phyloP scores from a whole-genome alignment of 1,140 invertebrate species.

The Heliconius hermathena region DNA sequence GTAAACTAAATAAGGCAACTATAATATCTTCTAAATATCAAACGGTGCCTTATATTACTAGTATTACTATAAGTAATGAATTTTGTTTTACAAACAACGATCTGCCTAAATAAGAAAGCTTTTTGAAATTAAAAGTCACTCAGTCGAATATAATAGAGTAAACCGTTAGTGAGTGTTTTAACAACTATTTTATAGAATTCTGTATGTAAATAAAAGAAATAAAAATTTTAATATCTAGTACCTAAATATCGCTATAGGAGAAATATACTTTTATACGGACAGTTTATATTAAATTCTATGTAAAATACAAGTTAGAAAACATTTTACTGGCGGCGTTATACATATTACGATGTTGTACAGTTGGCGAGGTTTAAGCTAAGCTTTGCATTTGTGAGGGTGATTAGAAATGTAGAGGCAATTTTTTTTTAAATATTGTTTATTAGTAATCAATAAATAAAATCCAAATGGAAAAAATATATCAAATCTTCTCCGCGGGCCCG shows the following conservation, averaged over 20 bases:
- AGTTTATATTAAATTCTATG: neutral
- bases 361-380: too few species aligned
- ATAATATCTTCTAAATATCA: neutral
- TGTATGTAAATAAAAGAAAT: neutral
- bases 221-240: neutral
- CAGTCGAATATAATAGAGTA: neutral
- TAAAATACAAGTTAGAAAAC: slow-evolving; percentile 3
- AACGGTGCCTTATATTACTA: slow-evolving; percentile 2
- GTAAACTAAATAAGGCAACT: neutral
- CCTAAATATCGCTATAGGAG: too few species aligned
- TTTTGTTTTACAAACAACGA: slow-evolving; percentile 1
- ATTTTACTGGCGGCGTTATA: too few species aligned
- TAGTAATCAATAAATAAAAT: too few species aligned
- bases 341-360: too few species aligned
- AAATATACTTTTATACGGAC: neutral
- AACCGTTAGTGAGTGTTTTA: neutral
- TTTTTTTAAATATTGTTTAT: too few species aligned
- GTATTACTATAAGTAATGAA: neutral
- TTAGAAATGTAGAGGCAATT: too few species aligned
- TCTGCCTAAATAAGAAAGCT: neutral
- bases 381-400: too few species aligned
- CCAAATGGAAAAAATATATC: too few species aligned
- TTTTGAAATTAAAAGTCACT: neutral
- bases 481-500: too few species aligned
- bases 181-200: neutral